Base-by-base conservation (phyloP, 2,888 invertebrate genomes). In the Carabus problematicus region DNA sequence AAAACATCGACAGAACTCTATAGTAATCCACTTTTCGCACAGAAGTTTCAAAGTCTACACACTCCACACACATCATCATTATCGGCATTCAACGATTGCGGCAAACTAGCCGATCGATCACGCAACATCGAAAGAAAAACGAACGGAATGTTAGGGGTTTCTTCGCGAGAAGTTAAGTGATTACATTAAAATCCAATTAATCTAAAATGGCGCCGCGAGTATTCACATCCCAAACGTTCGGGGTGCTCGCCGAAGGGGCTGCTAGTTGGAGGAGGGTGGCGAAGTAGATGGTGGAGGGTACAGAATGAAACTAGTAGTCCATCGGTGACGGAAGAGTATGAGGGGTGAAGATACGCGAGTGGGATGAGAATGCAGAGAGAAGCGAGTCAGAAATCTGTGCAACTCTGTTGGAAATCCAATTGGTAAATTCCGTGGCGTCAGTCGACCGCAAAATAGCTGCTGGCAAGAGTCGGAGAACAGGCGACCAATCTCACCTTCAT, bases 361-460 rank as follows among this genome's bases (percentile, higher is more conserved):
- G 67, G 43, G 58, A 60, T 60, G 67, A 59, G 54, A 67, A 60
- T 60, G 67, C 60, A 54, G 58, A 60, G 54, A 49, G 45, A 47
- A 19, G 45, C 8, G 68, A 68, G 52, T 68, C 61, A 68, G 69
- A 69, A 69, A 69, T 69, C 69, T 56, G 69, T 69, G 62, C 69
- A 69, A 47, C 62, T 69, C 47, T 14, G 49, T 47, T 69, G 62
- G 68, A 69, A 69, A 69, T 69, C 69, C 69, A 69, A 69, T 69
- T 69, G 69, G 61, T 60, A 56, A 69, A 69, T 69, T 69, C 69
- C 69, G 61, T 55, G 69, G 39, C 69, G 61, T 62, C 61, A 69
- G 62, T 69, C 69, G 69, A 69, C 69, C 69, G 62, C 69, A 69
- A 69, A 69, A 69, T 69, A 69, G 69, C 69, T 69, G 56, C 69